Percentiles rank a stretch among this genome's conserved stretches.
Conservation (phyloP, 2,113 vertebrate species). For the Gracilinanus agilis region DNA sequence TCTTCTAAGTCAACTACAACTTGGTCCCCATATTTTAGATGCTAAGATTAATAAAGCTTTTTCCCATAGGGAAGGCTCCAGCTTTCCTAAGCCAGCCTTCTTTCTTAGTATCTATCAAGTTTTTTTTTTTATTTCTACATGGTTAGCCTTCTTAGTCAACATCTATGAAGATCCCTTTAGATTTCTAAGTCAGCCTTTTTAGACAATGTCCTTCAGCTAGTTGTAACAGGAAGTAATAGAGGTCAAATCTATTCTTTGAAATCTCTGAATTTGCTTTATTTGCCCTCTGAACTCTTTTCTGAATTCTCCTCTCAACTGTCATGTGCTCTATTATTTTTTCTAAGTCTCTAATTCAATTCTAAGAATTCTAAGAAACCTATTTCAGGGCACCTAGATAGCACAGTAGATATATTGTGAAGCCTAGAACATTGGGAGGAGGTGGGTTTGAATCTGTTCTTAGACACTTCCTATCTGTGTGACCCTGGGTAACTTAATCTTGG, state of each 20-base stretch:
- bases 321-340: background rate
- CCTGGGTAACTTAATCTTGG: too few species aligned
- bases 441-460: too few species aligned
- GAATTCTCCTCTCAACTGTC: background rate
- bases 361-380: background rate
- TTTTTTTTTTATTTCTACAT: background rate
- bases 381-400: background rate
- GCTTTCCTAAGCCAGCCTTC: background rate
- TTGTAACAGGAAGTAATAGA: background rate
- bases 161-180: background rate
- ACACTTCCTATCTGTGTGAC: too few species aligned
- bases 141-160: background rate
- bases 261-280: background rate
- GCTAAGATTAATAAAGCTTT: background rate
- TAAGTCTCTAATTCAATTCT: background rate
- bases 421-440: too few species aligned
- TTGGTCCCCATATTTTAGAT: background rate
- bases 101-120: background rate
- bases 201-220: background rate
- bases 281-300: background rate
- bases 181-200: background rate
- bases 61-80: background rate
- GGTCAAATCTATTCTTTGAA: background rate
- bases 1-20: background rate
- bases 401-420: too few species aligned